phyloP scores from a whole-genome alignment of 2,797 vertebrate genomes.

The Anabas testudineus region DNA sequence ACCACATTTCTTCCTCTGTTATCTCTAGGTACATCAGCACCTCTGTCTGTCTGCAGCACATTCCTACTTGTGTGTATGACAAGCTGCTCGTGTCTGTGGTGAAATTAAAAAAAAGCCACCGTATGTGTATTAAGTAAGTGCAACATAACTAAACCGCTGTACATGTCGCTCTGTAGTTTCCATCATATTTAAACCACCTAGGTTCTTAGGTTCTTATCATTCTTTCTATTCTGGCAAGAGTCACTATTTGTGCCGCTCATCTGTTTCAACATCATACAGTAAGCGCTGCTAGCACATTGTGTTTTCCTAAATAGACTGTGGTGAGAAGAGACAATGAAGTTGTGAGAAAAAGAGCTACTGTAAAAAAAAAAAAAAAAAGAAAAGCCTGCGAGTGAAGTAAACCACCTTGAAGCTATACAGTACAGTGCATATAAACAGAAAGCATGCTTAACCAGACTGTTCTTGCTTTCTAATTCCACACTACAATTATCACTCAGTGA shows the following conservation, averaged over 20 bases:
- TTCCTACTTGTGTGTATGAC: constrained; percentile 10
- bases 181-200: constrained; percentile 17
- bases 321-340: constrained; percentile 15
- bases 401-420: constrained; percentile 25
- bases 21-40: constrained; percentile 49
- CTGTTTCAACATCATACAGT: constrained; percentile 19
- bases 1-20: constrained; percentile 70
- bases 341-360: constrained; percentile 41
- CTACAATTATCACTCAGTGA: constrained; percentile 76
- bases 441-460: constrained; percentile 59
- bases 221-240: constrained; percentile 16
- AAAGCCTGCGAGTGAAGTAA: constrained; percentile 8
- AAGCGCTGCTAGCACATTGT: constrained; percentile 4
- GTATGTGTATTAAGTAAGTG: constrained; percentile 13
- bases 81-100: constrained; percentile 21
- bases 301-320: constrained; percentile 33
- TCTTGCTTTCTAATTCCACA: constrained; percentile 65
- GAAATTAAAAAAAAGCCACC: constrained; percentile 28
- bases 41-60: constrained; percentile 27
- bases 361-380: constrained; percentile 47
- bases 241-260: constrained; percentile 29
- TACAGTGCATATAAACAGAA: constrained; percentile 28
- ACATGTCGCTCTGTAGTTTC: constrained; percentile 14
- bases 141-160: constrained; percentile 13
- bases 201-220: constrained; percentile 21